Percentiles rank a stretch among this genome's conserved stretches.
phyloP scores from a whole-genome alignment of 2,888 invertebrate genomes.

The Drosophila kanekoi region DNA sequence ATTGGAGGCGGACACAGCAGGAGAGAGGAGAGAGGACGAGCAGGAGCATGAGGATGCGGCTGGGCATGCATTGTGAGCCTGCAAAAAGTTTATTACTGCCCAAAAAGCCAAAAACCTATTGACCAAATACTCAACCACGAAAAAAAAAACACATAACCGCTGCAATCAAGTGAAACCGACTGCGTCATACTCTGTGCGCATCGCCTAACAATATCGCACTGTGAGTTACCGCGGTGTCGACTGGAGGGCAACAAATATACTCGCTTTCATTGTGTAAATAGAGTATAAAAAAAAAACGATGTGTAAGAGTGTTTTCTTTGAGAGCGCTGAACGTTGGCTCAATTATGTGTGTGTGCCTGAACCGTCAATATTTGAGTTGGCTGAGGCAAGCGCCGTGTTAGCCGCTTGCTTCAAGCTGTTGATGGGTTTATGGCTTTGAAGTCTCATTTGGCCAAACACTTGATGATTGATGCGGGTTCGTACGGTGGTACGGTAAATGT shows the following conservation, averaged over 20 bases:
- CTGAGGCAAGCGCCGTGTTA: constrained; percentile 15
- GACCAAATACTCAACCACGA: constrained; percentile 12
- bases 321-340: constrained; percentile 43
- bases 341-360: constrained; percentile 52
- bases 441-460: constrained; percentile 30
- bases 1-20: constrained; percentile 65
- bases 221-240: too few relatives aligned
- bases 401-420: constrained; percentile 15
- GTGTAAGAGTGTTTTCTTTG: constrained; percentile 19
- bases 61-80: constrained; percentile 24
- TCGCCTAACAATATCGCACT: too few relatives aligned
- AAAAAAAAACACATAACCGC: neutral
- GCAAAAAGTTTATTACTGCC: constrained; percentile 54
- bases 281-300: constrained; percentile 8
- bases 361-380: constrained; percentile 33
- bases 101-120: constrained; percentile 21
- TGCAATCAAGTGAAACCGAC: neutral
- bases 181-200: neutral
- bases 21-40: constrained; percentile 6
- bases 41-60: constrained; percentile 2
- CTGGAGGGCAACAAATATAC: neutral
- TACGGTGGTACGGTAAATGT: constrained; percentile 12
- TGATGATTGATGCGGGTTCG: constrained; percentile 42
- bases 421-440: constrained; percentile 51
- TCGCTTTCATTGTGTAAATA: neutral